These are phyloP conservation scores for Phocides pigmalion DNA, from an alignment of 1,140 invertebrate genomes.

Conservation along the genomic window DNA sequence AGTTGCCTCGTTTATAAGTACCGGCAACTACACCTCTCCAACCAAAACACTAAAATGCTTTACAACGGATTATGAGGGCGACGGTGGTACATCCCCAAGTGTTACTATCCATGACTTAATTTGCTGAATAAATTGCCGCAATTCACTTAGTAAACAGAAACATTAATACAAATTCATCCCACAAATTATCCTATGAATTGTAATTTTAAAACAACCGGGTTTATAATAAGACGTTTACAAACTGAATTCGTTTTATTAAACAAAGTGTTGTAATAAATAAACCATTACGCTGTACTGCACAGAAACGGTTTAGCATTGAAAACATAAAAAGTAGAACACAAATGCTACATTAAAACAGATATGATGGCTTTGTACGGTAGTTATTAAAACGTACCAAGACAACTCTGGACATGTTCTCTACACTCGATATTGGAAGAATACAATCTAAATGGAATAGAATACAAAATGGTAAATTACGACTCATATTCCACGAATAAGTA, in stretches of 20 bases:
- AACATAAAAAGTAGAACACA: neutral
- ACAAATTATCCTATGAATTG: neutral
- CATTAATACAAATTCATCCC: too few species aligned
- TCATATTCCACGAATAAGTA: slow-evolving; percentile 10
- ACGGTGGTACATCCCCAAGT: too few species aligned
- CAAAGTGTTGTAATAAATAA: slow-evolving; percentile 16
- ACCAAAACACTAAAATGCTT: too few species aligned
- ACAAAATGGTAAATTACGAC: neutral
- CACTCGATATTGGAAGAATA: slow-evolving; percentile 13
- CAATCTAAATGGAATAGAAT: slow-evolving; percentile 4
- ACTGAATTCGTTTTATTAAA: slow-evolving; percentile 15
- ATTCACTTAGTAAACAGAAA: too few species aligned
- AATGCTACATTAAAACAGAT: slow-evolving; percentile 2
- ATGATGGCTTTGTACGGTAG: slow-evolving; percentile 5
- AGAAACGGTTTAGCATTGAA: slow-evolving; percentile 22
- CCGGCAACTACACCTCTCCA: too few species aligned
- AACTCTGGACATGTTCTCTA: slow-evolving; percentile 6
- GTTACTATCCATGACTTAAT: too few species aligned
- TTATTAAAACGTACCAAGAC: slow-evolving; percentile 24
- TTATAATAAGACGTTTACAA: slow-evolving; percentile 22
- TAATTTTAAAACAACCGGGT: neutral
- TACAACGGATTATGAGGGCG: too few species aligned
- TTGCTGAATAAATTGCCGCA: too few species aligned
- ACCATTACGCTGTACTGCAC: slow-evolving; percentile 6
- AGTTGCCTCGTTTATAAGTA: too few species aligned